A percentile compares a stretch with the other conserved stretches of the same genome.
Conservation (phyloP, 2,888 invertebrate species). For the Metellina segmentata region DNA sequence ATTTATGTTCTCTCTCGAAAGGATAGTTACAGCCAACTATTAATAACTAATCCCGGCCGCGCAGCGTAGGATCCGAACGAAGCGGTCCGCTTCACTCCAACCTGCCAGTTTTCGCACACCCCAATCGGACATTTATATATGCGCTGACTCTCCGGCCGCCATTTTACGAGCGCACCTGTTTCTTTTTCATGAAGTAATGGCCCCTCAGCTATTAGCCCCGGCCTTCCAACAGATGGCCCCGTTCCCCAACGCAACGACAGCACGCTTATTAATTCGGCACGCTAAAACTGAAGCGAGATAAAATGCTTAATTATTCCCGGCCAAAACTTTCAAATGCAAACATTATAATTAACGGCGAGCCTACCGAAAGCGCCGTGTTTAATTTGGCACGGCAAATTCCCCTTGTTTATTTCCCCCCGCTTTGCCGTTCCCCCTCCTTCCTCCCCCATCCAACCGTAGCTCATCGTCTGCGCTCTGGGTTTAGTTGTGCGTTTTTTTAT, state of each 20-base stretch:
- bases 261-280: conserved; percentile 64
- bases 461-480: background rate
- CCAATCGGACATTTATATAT: no score
- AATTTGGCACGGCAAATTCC: conserved; percentile 70
- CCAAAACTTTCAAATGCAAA: conserved; percentile 69
- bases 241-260: conserved; percentile 33
- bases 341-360: conserved; percentile 62
- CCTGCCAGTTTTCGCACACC: no score
- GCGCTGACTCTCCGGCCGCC: no score
- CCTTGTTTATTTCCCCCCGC: background rate
- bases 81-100: no score
- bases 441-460: background rate
- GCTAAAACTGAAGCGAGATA: conserved; percentile 65
- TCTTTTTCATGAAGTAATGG: conserved; percentile 23
- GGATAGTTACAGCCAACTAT: no score
- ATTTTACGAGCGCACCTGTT: no score
- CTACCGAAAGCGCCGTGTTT: conserved; percentile 61
- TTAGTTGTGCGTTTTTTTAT: conserved; percentile 7
- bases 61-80: no score
- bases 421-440: no score
- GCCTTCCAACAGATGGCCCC: conserved; percentile 40
- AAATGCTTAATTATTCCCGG: conserved; percentile 69
- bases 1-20: no score
- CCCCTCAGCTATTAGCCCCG: background rate
- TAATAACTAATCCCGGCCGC: no score